Base-by-base conservation (phyloP, 2,113 vertebrate genomes). In the Tachysurus fulvidraco region DNA sequence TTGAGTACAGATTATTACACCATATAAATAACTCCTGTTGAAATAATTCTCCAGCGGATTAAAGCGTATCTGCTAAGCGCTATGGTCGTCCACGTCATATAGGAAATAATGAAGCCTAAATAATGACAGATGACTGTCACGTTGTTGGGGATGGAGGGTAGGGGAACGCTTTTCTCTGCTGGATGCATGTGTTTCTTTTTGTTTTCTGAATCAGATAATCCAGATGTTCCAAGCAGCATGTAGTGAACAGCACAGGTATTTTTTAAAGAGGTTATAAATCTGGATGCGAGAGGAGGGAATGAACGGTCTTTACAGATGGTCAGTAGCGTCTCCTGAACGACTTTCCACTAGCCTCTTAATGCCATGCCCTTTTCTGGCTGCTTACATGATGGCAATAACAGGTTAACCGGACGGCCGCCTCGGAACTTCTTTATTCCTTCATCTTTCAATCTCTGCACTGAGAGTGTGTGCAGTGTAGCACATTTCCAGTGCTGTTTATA, bases 251-350 rank as follows among this genome's bases (percentile, higher is more conserved):
- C 84, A 84, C 76, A 69, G 85, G 84, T 83, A 89, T 90, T 91
- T 88, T 88, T 92, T 79, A 87, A 85, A 88, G 85, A 89, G 83
- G 83, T 89, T 73, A 76, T 91, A 90, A 91, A 90, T 93, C 65
- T 71, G 2, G 67, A 55, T 71, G 80, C 10, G 25, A 74, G 77
- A 82, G 69, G 44, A 80, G 83, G 59, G 25, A 54, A 59, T 57
- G 90, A 91, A 91, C 83, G 23, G 86, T 89, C 85, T 93, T 92
- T 94, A 93, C 91, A 93, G 92, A 93, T 93, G 93, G 81, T 89
- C 85, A 67, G 73, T 89, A 76, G 91, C 90, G 77, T 84, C 86
- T 85, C 36, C 36, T 36, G 36, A 36, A 36, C 83, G 50, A 84
- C 83, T 91, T 91, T 89, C 91, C 88, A 89, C 87, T 80, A 83